Percentiles rank a stretch among this genome's conserved stretches.
Conservation (phyloP, 2,113 vertebrate species). For the Panurus biarmicus region DNA sequence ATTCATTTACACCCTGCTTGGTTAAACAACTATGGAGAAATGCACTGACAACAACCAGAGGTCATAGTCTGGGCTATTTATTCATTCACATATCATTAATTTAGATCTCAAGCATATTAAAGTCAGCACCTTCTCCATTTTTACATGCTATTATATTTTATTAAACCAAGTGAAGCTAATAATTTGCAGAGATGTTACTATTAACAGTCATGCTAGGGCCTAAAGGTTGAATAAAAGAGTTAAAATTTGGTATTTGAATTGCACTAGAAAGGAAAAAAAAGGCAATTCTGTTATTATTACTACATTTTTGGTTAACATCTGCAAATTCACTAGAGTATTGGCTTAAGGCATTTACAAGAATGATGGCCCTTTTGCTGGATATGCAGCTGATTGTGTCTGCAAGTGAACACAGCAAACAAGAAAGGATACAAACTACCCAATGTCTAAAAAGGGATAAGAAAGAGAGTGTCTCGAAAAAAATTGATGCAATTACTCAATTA, state of each 20-base stretch:
- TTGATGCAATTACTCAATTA: neutral
- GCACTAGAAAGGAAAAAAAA: neutral
- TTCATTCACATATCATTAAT: neutral
- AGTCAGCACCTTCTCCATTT: neutral
- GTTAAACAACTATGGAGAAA: neutral
- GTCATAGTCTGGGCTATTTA: neutral
- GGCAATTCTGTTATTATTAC: neutral
- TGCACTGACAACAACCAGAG: neutral
- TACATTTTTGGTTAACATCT: slow-evolving; percentile 2
- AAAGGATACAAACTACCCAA: neutral
- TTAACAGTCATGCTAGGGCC: neutral
- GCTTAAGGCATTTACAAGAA: neutral
- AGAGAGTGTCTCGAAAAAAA: neutral
- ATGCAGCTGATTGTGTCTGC: neutral
- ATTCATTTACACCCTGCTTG: neutral
- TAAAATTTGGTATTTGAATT: neutral
- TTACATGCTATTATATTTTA: neutral
- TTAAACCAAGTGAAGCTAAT: neutral
- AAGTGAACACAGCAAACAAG: neutral
- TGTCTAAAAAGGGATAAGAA: neutral
- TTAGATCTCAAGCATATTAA: neutral
- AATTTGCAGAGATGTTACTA: neutral
- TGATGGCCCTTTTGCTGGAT: neutral
- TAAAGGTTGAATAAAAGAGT: neutral
- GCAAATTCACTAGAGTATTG: neutral